Evolutionary conservation across 2,113 vertebrate genomes (phyloP).

Genomic region (Tupaia chinensis): DNA sequence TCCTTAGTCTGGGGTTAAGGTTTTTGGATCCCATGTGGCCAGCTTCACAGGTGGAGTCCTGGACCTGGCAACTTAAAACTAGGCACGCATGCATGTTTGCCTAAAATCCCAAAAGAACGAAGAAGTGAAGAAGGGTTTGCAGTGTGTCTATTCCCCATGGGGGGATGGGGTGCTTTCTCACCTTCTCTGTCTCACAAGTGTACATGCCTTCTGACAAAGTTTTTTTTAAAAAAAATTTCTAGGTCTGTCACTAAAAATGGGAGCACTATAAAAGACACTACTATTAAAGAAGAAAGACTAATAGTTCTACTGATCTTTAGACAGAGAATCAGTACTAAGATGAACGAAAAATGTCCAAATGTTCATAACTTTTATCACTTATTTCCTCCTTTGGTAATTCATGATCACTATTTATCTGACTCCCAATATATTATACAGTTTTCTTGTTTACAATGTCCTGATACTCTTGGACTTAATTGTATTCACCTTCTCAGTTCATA

Average conservation of each 20-base stretch:
- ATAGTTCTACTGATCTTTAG: neutral
- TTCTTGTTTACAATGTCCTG: neutral
- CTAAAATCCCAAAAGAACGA: no score
- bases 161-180: no score
- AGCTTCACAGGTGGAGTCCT: no score
- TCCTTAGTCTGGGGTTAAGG: neutral
- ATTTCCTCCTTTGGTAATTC: neutral
- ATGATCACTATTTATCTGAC: neutral
- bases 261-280: neutral
- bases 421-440: neutral
- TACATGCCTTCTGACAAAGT: no score
- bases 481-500: constrained; percentile 17
- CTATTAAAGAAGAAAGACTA: constrained; percentile 33
- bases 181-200: no score
- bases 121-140: no score
- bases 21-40: no score
- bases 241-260: neutral
- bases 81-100: no score
- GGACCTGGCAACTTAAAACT: no score
- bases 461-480: neutral
- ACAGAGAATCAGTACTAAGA: neutral
- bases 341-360: constrained; percentile 45
- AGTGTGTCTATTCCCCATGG: no score
- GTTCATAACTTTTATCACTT: constrained; percentile 10
- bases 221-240: neutral